Evolutionary conservation across 1,140 invertebrate species (phyloP), one percentile per base, ranked within the genome.

Genomic region (Watersipora subatra): DNA sequence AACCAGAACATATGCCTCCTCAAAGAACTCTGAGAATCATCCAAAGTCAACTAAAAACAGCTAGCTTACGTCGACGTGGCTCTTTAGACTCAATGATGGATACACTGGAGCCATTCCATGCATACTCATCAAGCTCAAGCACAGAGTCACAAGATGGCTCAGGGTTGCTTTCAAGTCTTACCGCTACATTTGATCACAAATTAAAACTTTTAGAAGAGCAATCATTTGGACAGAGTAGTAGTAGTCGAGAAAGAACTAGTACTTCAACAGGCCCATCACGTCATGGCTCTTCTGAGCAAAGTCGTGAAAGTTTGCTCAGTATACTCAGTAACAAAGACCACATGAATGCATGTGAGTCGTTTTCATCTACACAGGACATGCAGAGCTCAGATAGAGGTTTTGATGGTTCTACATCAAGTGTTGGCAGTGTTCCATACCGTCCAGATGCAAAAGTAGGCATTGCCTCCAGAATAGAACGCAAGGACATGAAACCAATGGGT

Each of bases 161-260:
- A 12, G 86, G 87, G 75, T 76, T 88, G 56, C 75, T 87, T 65
- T 83, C 83, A 46, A 87, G 86, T 59, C 82, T 90, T 58, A 89
- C 87, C 17, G 85, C 87, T 62, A 86, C 87, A 1, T 85, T 88
- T 71, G 88, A 90, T 73, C 84, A 86, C 66, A 89, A 89, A 78
- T 81, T 89, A 73, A 83, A 84, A 57, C 85, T 84, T 20, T 71
- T 88, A 57, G 75, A 75, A 15, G 78, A 72, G 58, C 76, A 70
- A 20, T 74, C 73, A 68, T 73, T 71, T 66, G 28, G 30, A 22
- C 29, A 20, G 28, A n/a, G 27, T 26, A 56, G 12, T n/a, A n/a
- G 17, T 28, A 46, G n/a, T 46, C 7, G 34, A 12, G 34, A 46
- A 7, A 46, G 34, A 7, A 12, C 34, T n/a, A 46, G 34, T 46